These are phyloP conservation scores for Rapana venosa DNA, from an alignment of 2,888 invertebrate genomes.

Conservation along the genomic window DNA sequence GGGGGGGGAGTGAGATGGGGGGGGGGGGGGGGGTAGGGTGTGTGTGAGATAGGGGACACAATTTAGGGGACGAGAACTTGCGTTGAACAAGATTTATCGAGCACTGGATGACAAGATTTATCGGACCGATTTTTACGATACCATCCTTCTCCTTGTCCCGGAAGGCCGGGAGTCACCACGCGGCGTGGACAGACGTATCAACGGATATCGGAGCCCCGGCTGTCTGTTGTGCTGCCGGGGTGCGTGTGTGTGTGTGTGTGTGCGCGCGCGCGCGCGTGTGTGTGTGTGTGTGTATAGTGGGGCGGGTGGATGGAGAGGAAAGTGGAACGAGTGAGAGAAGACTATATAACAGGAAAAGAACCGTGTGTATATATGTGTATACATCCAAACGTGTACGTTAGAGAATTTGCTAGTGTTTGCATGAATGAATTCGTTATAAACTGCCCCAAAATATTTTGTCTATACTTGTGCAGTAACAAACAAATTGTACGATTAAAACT, in stretches of 20 bases:
- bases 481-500: no score
- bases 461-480: no score
- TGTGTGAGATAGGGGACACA: no score
- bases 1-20: not conserved
- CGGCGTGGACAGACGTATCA: not conserved
- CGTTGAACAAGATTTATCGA: not conserved
- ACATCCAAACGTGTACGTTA: no score
- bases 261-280: not conserved
- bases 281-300: not conserved
- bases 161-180: not conserved
- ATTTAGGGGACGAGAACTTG: no score
- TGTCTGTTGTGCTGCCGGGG: not conserved
- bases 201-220: not conserved
- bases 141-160: not conserved
- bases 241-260: not conserved
- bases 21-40: no score
- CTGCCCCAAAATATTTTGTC: no score
- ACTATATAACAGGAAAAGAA: no score
- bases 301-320: not conserved
- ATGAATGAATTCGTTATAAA: no score
- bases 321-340: no score
- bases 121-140: not conserved
- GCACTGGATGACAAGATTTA: not conserved
- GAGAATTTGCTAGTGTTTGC: no score
- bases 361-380: no score